Evolutionary conservation across 2,888 invertebrate species (phyloP).

Genomic region (Blomia tropicalis): DNA sequence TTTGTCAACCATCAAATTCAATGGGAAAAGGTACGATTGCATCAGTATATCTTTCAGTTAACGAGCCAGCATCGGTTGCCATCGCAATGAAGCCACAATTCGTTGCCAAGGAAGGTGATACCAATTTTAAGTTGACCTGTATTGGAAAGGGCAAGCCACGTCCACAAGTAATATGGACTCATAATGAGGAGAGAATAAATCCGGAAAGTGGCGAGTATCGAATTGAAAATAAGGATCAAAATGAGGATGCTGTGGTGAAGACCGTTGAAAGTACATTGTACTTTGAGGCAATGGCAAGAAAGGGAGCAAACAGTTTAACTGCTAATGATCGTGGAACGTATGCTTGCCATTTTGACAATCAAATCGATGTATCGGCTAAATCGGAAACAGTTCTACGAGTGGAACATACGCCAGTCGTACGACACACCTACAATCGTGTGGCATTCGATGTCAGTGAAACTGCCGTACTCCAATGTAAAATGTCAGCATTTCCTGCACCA

Average conservation of each 20-base stretch:
- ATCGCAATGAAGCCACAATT: constrained; percentile 47
- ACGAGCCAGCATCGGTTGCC: constrained; percentile 70
- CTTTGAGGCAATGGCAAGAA: constrained; percentile 58
- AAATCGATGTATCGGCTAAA: constrained; percentile 63
- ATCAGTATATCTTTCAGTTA: constrained; percentile 64
- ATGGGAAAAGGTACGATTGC: constrained; percentile 69
- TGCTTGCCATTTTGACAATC: constrained; percentile 71
- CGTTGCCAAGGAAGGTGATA: constrained; percentile 50
- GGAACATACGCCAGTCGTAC: constrained; percentile 73
- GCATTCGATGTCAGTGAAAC: constrained; percentile 68
- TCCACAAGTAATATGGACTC: constrained; percentile 66
- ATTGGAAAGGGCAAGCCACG: constrained; percentile 74
- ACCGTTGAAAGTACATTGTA: constrained; percentile 64
- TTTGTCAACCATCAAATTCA: constrained; percentile 75
- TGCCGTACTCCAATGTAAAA: constrained; percentile 69
- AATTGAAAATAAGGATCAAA: constrained; percentile 57
- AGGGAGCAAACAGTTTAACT: constrained; percentile 31
- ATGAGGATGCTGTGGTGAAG: constrained; percentile 55
- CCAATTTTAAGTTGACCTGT: constrained; percentile 61
- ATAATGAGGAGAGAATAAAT: constrained; percentile 39
- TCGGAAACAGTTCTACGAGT: constrained; percentile 61
- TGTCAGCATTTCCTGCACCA: constrained; percentile 78
- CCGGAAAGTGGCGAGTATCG: constrained; percentile 48
- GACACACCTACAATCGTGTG: constrained; percentile 48
- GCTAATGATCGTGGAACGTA: constrained; percentile 64